Evolutionary conservation across 2,797 vertebrate genomes (phyloP).

Genomic region (Sebastes ruberrimus): DNA sequence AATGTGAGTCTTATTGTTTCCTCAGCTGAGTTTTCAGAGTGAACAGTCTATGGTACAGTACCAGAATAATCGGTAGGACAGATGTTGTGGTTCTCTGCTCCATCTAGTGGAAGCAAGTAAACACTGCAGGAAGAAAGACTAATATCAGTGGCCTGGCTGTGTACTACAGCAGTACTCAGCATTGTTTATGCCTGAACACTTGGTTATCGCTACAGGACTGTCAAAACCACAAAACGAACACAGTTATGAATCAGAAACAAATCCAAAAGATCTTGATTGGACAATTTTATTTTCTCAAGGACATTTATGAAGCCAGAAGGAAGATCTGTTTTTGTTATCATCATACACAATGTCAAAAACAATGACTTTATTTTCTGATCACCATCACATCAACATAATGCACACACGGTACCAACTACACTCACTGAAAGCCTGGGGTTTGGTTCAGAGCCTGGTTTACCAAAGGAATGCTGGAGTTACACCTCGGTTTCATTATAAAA

Average conservation of each 20-base stretch:
- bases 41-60: too few relatives aligned
- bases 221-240: not conserved
- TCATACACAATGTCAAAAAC: constrained; percentile 76
- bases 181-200: not conserved
- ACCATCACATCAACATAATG: constrained; percentile 79
- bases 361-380: constrained; percentile 58
- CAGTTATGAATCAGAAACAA: not conserved
- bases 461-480: constrained; percentile 7
- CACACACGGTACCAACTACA: constrained; percentile 73
- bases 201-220: not conserved
- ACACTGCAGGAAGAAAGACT: not conserved
- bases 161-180: not conserved
- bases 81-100: constrained; percentile 32
- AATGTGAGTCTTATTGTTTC: not conserved
- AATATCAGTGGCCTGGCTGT: fast-evolving
- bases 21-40: not conserved
- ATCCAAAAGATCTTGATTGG: constrained; percentile 26
- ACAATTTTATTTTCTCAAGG: constrained; percentile 77
- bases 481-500: constrained; percentile 7
- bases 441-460: constrained; percentile 29
- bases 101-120: constrained; percentile 48
- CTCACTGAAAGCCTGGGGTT: constrained; percentile 65
- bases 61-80: not conserved
- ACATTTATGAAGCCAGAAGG: constrained; percentile 76
- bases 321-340: constrained; percentile 56